phyloP scores from a whole-genome alignment of 2,113 vertebrate species.

The Probosciger aterrimus region DNA sequence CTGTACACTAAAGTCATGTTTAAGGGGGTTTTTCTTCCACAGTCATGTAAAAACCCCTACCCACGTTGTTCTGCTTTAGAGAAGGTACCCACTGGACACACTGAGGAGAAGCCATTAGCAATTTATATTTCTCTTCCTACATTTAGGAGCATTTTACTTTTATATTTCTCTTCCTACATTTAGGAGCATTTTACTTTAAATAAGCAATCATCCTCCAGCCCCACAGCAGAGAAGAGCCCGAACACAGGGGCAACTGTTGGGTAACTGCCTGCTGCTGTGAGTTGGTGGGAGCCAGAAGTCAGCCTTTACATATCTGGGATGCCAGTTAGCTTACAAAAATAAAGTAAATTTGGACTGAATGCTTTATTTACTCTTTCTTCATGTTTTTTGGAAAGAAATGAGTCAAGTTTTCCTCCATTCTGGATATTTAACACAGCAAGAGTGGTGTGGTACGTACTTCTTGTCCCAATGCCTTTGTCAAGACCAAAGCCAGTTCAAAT shows the following conservation, averaged over 20 bases:
- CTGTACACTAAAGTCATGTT: not conserved
- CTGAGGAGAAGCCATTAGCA: not conserved
- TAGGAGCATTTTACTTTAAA: constrained; percentile 27
- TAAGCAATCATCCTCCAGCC: not conserved
- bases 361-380: constrained; percentile 22
- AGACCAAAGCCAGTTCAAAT: not conserved
- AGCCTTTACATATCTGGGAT: constrained; percentile 17
- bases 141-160: constrained; percentile 13
- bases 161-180: not conserved
- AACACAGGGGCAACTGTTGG: constrained; percentile 49
- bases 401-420: not conserved
- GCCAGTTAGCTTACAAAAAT: constrained; percentile 36
- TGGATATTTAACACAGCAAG: not conserved
- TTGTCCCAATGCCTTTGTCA: not conserved
- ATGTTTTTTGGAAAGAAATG: not conserved
- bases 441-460: not conserved
- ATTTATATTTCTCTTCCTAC: constrained; percentile 2
- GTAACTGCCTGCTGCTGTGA: not conserved
- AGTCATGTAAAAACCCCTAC: not conserved
- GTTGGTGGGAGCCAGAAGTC: not conserved
- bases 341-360: constrained; percentile 7
- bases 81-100: not conserved
- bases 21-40: not conserved
- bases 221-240: not conserved
- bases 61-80: not conserved